Percentiles rank a stretch among this genome's conserved stretches.
phyloP scores from a whole-genome alignment of 2,113 vertebrate species.

The Irena cyanogastra region DNA sequence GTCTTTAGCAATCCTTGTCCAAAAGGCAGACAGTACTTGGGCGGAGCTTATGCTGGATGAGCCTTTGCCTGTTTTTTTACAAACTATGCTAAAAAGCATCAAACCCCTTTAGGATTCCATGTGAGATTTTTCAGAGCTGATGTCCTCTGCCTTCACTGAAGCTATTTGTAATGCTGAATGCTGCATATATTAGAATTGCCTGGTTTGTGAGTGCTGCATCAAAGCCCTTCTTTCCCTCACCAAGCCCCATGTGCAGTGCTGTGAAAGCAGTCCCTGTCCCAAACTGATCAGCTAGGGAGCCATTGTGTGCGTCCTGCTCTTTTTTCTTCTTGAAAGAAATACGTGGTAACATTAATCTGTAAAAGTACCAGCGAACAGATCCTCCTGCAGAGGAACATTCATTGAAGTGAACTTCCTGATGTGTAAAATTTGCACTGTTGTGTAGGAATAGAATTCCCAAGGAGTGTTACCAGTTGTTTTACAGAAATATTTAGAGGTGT shows the following conservation, averaged over 20 bases:
- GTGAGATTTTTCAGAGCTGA: background rate
- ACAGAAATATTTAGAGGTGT: background rate
- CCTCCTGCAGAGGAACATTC: background rate
- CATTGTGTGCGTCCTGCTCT: background rate
- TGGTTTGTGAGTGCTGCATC: background rate
- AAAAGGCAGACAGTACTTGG: background rate
- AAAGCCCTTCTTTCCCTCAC: background rate
- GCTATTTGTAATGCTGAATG: background rate
- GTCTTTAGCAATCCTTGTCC: background rate
- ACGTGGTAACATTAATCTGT: fast-evolving
- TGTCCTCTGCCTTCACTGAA: background rate
- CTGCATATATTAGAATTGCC: background rate
- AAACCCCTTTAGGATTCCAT: background rate
- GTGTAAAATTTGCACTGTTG: background rate
- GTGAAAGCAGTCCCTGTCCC: background rate
- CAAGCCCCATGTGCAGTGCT: background rate
- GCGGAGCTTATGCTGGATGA: background rate
- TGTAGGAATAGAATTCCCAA: background rate
- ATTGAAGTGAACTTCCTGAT: background rate
- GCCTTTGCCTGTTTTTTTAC: background rate
- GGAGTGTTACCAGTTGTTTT: background rate
- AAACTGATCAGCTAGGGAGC: background rate
- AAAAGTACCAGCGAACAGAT: background rate
- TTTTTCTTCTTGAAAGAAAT: background rate
- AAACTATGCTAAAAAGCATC: background rate